A percentile compares a stretch with the other conserved stretches of the same genome.
These are phyloP conservation scores for Pheosia tremula DNA, from an alignment of 2,888 invertebrate species.

Conservation along the genomic window DNA sequence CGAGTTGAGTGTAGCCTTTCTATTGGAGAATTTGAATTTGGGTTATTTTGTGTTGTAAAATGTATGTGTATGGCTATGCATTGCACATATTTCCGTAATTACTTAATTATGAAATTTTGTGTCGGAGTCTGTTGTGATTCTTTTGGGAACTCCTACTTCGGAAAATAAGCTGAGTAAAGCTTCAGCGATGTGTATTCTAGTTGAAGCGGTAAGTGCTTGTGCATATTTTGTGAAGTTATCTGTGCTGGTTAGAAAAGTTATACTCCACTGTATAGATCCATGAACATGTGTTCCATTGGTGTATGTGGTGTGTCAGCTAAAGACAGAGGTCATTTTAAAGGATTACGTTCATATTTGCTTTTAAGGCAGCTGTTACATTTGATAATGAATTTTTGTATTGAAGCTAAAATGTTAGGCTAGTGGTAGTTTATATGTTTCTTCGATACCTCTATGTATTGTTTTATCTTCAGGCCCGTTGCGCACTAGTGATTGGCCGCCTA, in stretches of 20 bases:
- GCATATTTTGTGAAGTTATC: slow-evolving; percentile 42
- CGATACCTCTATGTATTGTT: no score
- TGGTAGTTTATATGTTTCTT: no score
- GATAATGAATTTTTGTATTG: no score
- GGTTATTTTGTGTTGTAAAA: slow-evolving; percentile 13
- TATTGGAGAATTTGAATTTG: slow-evolving; percentile 32
- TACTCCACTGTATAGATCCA: slow-evolving; percentile 17
- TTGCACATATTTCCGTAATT: neutral
- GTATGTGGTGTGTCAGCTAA: no score
- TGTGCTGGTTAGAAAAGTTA: slow-evolving; percentile 35
- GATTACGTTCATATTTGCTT: no score
- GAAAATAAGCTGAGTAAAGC: slow-evolving; percentile 26
- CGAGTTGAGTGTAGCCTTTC: slow-evolving; percentile 31
- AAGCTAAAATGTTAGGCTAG: no score
- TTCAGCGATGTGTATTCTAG: slow-evolving; percentile 30
- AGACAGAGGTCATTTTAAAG: no score
- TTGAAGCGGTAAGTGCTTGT: slow-evolving; percentile 30
- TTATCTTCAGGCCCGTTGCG: no score
- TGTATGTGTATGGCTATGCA: neutral
- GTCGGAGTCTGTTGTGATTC: neutral
- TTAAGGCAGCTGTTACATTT: no score
- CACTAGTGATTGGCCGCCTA: no score
- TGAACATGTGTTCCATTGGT: no score
- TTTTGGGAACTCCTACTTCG: neutral
- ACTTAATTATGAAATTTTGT: slow-evolving; percentile 1